Base-by-base conservation (phyloP, 2,113 vertebrate species). In the Sclerurus mexicanus region DNA sequence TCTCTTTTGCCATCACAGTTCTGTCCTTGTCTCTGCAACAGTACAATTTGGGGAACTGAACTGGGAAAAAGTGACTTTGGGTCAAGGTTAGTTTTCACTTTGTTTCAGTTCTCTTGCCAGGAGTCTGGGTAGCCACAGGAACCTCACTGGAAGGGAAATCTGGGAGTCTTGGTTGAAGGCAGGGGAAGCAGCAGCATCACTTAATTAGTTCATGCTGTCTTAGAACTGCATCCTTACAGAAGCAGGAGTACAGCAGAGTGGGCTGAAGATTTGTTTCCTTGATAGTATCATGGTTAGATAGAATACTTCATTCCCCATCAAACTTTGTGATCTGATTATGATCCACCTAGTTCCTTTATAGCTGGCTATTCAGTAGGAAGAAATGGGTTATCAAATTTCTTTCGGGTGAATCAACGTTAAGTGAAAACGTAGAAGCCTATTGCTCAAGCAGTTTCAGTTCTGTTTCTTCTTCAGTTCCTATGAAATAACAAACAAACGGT, bases 161-260 rank as follows among this genome's bases (percentile, higher is more conserved):
- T 73, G 46, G 55, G 47, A 76, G 5, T 28, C 10, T 2, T 39
- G 78, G 30, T 25, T 82, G 66, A 39, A 47, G 78, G 62, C 30
- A 50, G 20, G 11, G 13, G 31, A 75, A 37, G 39, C 3, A 7
- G 31, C 52, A 75, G 4, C 49, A 59, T 55, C 71, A 3, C 15
- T 0, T 25, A 14, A 11, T 73, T 4, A 0, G 3, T 62, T 68
- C 28, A 4, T 1, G 1, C 25, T 42, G 27, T 42, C 28, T 52
- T 50, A 24, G 37, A 76, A 10, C 58, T 7, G 2, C 46, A 23
- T 4, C 2, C 24, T 60, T 42, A 24, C 10, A 37, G 50, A 44
- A 4, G 4, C 6, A 28, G 40, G 21, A 49, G 42, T 66, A n/a
- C 20, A 62, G 28, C 6, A 2, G 3, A 2, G 27, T 1, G 53